Base-by-base conservation (phyloP, 2,888 invertebrate species). In the Pachliopta kotzebuea region DNA sequence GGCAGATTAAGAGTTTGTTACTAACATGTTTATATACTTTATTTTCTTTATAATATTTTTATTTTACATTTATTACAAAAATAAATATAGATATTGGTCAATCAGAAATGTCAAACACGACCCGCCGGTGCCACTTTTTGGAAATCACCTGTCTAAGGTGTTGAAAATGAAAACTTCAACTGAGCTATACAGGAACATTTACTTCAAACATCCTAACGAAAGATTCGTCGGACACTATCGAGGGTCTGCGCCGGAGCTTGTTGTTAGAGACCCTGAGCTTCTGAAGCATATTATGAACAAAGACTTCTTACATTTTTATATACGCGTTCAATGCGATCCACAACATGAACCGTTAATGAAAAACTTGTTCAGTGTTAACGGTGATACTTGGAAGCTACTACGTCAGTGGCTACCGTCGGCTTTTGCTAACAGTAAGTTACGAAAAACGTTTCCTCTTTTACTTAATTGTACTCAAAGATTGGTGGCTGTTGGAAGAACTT, bases 391-490 rank as follows among this genome's bases (percentile, higher is more conserved):
- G 89, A 86, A 79, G 66, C 70, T 88, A 14, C 63, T 85, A 18
- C 76, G 88, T 1, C 83, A 87, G 64, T 78, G 83, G 9, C 60
- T 88, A n/a, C 86, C 88, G 18, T 76, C 86, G 0, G 81, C 86
- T 0, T 88, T 88, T 63, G 88, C 88, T 0, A 82, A 80, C 0
- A 81, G 83, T 2, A 87, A 88, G 64, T 68, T 89, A 37, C 85
- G 81, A 63, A 79, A 73, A 4, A 89, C 88, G 89, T 89, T 86
- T 57, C 89, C 88, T 2, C 71, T 89, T 24, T 75, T 89, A 2
- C 76, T 84, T 24, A 74, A 80, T 18, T 83, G 87, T 60, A 81
- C 89, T 0, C 80, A 83, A 58, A 86, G 83, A 66, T 67, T 87
- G 37, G 75, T 81, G 21, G 55, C 26, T 0, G 68, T 78, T 0